Conservation (phyloP, 1,140 invertebrate species). For the honey bee (Apis mellifera) region DNA sequence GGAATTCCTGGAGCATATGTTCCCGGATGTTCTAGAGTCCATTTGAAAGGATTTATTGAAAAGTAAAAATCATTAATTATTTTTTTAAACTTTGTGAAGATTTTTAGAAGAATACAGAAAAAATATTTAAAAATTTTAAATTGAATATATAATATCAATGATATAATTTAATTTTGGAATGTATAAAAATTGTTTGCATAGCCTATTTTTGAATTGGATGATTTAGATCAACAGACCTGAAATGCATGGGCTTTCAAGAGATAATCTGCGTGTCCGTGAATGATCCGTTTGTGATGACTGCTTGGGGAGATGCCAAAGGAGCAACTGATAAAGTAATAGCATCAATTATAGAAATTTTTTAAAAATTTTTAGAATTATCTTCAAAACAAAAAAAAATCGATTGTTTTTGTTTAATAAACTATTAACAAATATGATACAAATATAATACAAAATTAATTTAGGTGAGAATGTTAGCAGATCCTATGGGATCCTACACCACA, state of each 20-base stretch:
- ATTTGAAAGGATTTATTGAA: slow-evolving; percentile 50
- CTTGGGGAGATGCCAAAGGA: slow-evolving; percentile 79
- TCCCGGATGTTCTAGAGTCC: slow-evolving; percentile 77
- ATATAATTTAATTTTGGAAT: not conserved
- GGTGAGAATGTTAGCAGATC: slow-evolving; percentile 84
- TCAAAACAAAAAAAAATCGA: not conserved
- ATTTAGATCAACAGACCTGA: slow-evolving; percentile 74
- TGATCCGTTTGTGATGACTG: slow-evolving; percentile 84
- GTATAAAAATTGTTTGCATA: not conserved
- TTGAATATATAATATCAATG: not conserved
- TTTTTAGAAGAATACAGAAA: not conserved
- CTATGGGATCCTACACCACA: slow-evolving; percentile 81
- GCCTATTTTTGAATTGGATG: not conserved
- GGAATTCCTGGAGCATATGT: slow-evolving; percentile 85
- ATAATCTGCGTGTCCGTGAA: slow-evolving; percentile 84
- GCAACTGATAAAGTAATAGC: slow-evolving; percentile 75
- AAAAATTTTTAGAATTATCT: not conserved
- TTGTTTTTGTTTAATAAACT: not conserved
- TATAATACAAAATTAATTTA: slow-evolving; percentile 42
- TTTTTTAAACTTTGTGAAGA: not conserved
- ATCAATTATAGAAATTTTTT: not conserved
- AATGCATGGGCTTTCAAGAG: slow-evolving; percentile 81
- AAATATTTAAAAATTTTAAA: not conserved
- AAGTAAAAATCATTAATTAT: slow-evolving; percentile 17
- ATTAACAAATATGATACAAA: not conserved